Base-by-base conservation (phyloP, 2,888 invertebrate genomes). In the Agrotis exclamationis region DNA sequence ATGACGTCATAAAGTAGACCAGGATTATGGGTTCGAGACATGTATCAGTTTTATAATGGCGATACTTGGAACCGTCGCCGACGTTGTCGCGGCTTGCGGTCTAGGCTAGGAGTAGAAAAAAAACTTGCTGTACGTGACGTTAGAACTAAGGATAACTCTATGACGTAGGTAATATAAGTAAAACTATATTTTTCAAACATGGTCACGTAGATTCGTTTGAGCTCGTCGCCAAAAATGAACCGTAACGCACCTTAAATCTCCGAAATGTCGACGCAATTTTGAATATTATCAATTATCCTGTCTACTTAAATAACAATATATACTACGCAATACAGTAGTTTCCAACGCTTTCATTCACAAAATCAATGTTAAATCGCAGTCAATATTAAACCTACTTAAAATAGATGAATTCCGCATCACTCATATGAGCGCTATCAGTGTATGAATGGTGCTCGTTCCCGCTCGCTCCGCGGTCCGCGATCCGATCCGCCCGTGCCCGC, bases 401-500 rank as follows among this genome's bases (percentile, higher is more conserved):
- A 66, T 76, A 82, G 65, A 74, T 78, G 69, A 73, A 75, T 71
- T 79, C 59, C 60, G 57, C 50, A 62, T 74, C 59, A 73, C 69
- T 75, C 79, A 69, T 76, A 76, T 63, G 85, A 76, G 65, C 44
- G 57, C 63, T 75, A 78, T 82, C 73, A 65, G 20, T 74, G 75
- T 78, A 74, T 76, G 85, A 80, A 74, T 71, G 77, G 66, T 45
- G 57, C 63, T 57, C 54, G 56, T 39, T 64, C 70, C 65, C 63
- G 70, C 66, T 65, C 64, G 70, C 76, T 68, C 67, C 67, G 79
- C 72, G 76, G 76, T 79, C 85, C 85, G 86, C 88, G 85, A 85
- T 90, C 85, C 86, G 87, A 85, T 88, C 87, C 91, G 87, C 86
- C 86, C 87, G 87, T 91, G 88, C 89, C 85, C 91, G 92, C 90